A percentile compares a stretch with the other conserved stretches of the same genome.
These are phyloP conservation scores for Catocala fraxini DNA, from an alignment of 2,888 invertebrate genomes.

Conservation along the genomic window DNA sequence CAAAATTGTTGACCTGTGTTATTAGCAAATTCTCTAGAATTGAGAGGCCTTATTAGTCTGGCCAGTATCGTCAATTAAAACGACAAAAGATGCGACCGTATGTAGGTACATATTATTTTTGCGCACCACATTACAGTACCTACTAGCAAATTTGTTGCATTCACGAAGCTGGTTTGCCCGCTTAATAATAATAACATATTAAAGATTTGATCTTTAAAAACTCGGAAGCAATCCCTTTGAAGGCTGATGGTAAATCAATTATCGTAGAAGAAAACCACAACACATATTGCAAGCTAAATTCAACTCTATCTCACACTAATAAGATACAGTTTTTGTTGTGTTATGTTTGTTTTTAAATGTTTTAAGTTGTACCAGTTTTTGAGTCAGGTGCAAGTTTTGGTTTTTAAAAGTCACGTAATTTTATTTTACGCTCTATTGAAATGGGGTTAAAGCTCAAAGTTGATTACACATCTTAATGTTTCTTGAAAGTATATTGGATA, in stretches of 20 bases:
- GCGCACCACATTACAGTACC: no score
- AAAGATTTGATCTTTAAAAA: slow-evolving; percentile 57
- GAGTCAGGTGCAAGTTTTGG: slow-evolving; percentile 37
- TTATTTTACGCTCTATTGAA: slow-evolving; percentile 32
- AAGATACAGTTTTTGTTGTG: slow-evolving; percentile 15
- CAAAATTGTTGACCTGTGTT: no score
- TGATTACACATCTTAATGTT: slow-evolving; percentile 1
- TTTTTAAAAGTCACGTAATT: slow-evolving; percentile 14
- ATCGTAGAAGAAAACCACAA: slow-evolving; percentile 42
- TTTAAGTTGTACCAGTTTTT: slow-evolving; percentile 49
- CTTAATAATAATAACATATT: slow-evolving; percentile 46
- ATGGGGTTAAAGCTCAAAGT: slow-evolving; percentile 16
- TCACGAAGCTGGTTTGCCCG: slow-evolving; percentile 27
- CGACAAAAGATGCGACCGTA: no score
- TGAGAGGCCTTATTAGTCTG: no score
- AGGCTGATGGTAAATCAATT: slow-evolving; percentile 54
- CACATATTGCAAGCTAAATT: slow-evolving; percentile 22
- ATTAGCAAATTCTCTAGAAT: no score
- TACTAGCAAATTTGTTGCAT: slow-evolving; percentile 20
- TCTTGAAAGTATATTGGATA: slow-evolving; percentile 33
- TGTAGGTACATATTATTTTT: no score
- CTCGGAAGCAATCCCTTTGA: slow-evolving; percentile 70
- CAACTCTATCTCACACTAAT: slow-evolving; percentile 27
- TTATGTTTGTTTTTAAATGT: slow-evolving; percentile 32
- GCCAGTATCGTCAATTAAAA: no score